Evolutionary conservation across 2,113 vertebrate species (phyloP).

Genomic region (Setophaga petechia): DNA sequence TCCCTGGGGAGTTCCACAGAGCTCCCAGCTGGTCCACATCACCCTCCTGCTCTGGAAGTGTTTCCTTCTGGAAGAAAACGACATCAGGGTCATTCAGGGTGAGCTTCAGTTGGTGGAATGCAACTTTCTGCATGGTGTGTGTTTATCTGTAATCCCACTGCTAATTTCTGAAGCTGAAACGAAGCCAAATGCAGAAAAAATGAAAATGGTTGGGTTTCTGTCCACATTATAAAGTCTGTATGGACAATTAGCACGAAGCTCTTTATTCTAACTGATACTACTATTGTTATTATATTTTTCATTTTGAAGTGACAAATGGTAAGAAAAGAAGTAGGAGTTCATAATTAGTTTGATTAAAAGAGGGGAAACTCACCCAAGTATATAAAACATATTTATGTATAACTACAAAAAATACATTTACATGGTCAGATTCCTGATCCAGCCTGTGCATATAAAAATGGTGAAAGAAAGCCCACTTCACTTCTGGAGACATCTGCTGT

Average conservation of each 20-base stretch:
- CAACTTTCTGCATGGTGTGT: background rate
- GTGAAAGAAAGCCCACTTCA: background rate
- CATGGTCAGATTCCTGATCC: background rate
- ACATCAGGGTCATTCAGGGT: background rate
- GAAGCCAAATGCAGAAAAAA: background rate
- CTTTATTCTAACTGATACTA: background rate
- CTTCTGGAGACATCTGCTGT: background rate
- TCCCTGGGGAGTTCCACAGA: background rate
- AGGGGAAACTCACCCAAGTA: background rate
- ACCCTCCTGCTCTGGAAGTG: background rate
- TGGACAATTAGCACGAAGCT: background rate
- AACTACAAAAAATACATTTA: background rate
- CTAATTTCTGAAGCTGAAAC: background rate
- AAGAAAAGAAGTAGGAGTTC: background rate
- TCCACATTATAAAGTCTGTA: background rate
- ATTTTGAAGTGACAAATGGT: background rate
- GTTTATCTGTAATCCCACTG: background rate
- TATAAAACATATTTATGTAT: background rate
- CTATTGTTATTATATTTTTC: background rate
- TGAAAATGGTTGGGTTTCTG: background rate
- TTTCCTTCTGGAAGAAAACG: background rate
- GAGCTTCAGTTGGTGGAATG: background rate
- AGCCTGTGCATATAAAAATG: background rate
- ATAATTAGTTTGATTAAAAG: background rate
- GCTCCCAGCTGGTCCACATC: background rate